These are phyloP conservation scores for Xestia c-nigrum DNA, from an alignment of 2,888 invertebrate genomes.

Conservation along the genomic window DNA sequence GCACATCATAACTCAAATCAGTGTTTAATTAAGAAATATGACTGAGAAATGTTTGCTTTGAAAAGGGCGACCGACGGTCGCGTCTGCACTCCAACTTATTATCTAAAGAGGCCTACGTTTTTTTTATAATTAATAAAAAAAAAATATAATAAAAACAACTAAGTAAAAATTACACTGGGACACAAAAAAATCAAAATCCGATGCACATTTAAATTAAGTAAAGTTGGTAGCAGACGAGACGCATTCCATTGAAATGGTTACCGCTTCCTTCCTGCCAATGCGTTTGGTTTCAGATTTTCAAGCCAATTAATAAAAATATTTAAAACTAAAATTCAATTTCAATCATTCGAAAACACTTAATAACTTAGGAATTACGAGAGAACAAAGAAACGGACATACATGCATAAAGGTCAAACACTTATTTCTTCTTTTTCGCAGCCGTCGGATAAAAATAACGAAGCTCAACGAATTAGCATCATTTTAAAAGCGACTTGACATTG, in stretches of 20 bases:
- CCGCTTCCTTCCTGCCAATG: not conserved
- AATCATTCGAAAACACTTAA: not conserved
- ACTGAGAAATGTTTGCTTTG: conserved; percentile 27
- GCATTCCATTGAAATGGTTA: not conserved
- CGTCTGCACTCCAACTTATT: conserved; percentile 18
- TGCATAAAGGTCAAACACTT: not conserved
- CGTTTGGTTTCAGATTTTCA: too few relatives aligned
- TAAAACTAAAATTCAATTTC: too few relatives aligned
- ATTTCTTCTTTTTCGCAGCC: not conserved
- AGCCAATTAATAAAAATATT: too few relatives aligned
- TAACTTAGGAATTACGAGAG: not conserved
- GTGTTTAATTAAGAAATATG: conserved; percentile 57
- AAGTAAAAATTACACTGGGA: not conserved
- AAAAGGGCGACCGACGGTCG: conserved; percentile 7
- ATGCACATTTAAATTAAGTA: not conserved
- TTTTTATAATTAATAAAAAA: not conserved
- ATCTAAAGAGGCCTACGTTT: conserved; percentile 12
- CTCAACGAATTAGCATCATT: conserved; percentile 21
- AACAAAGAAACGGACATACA: not conserved
- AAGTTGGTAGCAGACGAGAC: not conserved
- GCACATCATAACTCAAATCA: conserved; percentile 52
- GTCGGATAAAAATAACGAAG: conserved; percentile 14
- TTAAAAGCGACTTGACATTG: conserved; percentile 41
- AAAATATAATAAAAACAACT: not conserved
- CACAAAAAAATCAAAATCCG: not conserved